A percentile compares a stretch with the other conserved stretches of the same genome.
These are phyloP conservation scores for Encarsia formosa DNA, from an alignment of 2,888 invertebrate genomes.

Conservation along the genomic window DNA sequence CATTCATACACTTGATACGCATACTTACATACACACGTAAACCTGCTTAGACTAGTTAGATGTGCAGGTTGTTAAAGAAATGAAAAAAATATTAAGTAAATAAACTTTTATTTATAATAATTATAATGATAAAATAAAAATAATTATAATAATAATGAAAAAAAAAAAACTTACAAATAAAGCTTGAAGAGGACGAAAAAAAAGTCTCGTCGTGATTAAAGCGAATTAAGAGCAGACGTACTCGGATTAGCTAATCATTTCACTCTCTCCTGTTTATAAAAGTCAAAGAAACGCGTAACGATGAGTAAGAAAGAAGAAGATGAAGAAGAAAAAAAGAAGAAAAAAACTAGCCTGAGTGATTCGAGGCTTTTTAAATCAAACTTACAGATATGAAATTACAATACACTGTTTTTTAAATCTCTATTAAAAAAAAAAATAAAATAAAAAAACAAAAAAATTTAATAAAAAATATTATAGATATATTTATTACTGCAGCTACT, in stretches of 20 bases:
- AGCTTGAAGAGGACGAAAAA: too few relatives aligned
- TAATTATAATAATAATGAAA: background rate
- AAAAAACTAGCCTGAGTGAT: background rate
- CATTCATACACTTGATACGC: background rate
- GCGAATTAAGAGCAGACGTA: slow-evolving; percentile 11
- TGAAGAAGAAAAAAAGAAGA: background rate
- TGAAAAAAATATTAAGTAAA: slow-evolving; percentile 12
- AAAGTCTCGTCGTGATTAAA: slow-evolving; percentile 2
- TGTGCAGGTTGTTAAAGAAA: slow-evolving; percentile 23
- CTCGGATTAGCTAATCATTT: slow-evolving; percentile 21
- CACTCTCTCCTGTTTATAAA: slow-evolving; percentile 16
- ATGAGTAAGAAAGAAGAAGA: too few relatives aligned
- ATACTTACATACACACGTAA: slow-evolving; percentile 8
- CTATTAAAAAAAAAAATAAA: background rate
- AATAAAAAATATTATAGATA: too few relatives aligned
- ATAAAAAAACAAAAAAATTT: slow-evolving; percentile 2
- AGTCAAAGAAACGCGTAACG: slow-evolving; percentile 28
- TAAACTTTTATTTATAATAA: slow-evolving; percentile 23
- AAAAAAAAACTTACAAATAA: too few relatives aligned
- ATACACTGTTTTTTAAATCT: slow-evolving; percentile 1
- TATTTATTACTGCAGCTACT: too few relatives aligned
- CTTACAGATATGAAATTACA: background rate
- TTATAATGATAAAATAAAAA: slow-evolving; percentile 14
- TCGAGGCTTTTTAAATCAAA: slow-evolving; percentile 14
- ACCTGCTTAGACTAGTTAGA: slow-evolving; percentile 27